Percentiles rank a stretch among this genome's conserved stretches.
Evolutionary conservation across 2,888 invertebrate species (phyloP).

Genomic region (Drosophila villosipedis): DNA sequence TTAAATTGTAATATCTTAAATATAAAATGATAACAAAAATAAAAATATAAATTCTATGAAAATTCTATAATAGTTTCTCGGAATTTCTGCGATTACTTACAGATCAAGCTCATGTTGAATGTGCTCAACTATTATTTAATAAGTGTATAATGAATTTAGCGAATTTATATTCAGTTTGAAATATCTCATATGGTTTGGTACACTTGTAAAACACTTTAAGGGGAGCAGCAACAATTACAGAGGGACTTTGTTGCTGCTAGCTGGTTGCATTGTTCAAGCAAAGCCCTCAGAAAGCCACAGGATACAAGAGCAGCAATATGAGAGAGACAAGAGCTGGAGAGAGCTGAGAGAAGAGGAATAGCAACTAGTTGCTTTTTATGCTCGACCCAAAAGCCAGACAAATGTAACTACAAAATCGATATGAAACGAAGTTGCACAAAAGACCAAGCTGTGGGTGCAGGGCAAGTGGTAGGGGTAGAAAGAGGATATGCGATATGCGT

Average conservation of each 20-base stretch:
- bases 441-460: not conserved
- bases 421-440: slow-evolving; percentile 67
- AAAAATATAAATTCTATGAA: not conserved
- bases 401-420: slow-evolving; percentile 72
- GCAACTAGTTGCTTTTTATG: slow-evolving; percentile 73
- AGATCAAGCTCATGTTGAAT: not conserved
- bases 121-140: not conserved
- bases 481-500: slow-evolving; percentile 34
- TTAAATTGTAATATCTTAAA: too few species aligned
- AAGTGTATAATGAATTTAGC: not conserved
- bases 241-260: slow-evolving; percentile 21
- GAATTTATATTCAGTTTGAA: not conserved
- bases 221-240: slow-evolving; percentile 41
- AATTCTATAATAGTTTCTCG: not conserved
- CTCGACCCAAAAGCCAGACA: slow-evolving; percentile 74
- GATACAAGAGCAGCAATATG: slow-evolving; percentile 11
- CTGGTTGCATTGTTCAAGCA: slow-evolving; percentile 42
- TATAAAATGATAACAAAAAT: not conserved
- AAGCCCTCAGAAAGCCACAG: slow-evolving; percentile 27
- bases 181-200: not conserved
- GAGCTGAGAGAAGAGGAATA: not conserved
- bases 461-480: not conserved
- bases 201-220: slow-evolving; percentile 32
- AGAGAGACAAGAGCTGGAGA: not conserved
- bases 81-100: not conserved